Base-by-base conservation (phyloP, 2,888 invertebrate genomes). In the Brenthis daphne region DNA sequence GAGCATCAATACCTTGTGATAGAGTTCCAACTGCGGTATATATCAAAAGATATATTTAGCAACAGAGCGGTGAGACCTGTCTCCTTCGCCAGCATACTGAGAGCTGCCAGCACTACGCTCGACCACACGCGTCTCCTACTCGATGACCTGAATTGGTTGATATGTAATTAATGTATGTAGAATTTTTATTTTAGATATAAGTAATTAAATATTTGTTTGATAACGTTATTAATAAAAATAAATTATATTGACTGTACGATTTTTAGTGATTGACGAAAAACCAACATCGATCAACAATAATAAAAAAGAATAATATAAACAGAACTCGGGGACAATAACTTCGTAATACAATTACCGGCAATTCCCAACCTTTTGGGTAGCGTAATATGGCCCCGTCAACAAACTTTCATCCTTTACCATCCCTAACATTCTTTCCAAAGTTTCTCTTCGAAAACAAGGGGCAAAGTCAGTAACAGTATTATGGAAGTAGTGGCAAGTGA, bases 41-140 rank as follows among this genome's bases (percentile, higher is more conserved):
- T 84, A 81, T 98, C 97, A 83, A 96, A 97, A 47, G 95, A 93
- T 61, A 96, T 92, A 87, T 97, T 97, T 79, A 97, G 94, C 55
- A 96, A 93, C 11, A 92, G 77, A 1, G 87, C 92, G 0, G 96
- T 97, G 69, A 98, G 94, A 13, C 97, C 97, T 3, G 97, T 97
- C 85, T 98, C 97, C 85, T 98, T 98, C 60, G 97, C 96, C 77
- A 98, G 91, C 96, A 97, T 96, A 79, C 96, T 96, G 63, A 96
- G 93, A 0, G 95, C 95, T 0, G 96, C 96, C 68, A 96, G 89
- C 20, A 94, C 82, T n/a, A 96, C 94, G 79, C 96, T 96, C 67
- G 93, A 92, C 94, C 95, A 95, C n/a, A 96, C 93, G 0, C 89
- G 84, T 60, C 88, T 87, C 0, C 84, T 83, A 1, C 89, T 85